Conservation (phyloP, 2,797 vertebrate genomes). For the Molossus molossus region DNA sequence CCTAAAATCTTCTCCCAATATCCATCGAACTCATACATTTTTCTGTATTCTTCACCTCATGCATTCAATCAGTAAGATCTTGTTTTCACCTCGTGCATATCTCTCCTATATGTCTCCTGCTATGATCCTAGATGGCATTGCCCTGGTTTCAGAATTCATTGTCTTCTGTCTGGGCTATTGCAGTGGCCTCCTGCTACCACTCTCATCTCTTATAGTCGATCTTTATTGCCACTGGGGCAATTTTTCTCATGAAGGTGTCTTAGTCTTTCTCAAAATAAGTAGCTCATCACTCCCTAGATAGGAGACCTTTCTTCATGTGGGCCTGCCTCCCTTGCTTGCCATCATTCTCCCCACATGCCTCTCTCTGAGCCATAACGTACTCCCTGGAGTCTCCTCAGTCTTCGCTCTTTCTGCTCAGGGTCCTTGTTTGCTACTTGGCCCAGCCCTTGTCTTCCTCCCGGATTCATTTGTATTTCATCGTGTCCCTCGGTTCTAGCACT, state of each 20-base stretch:
- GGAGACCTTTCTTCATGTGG: neutral
- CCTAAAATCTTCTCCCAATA: neutral
- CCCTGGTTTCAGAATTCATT: neutral
- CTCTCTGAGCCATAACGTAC: neutral
- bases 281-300: neutral
- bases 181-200: neutral
- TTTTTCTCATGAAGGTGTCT: neutral
- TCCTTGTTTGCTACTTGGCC: neutral
- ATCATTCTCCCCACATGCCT: accelerated
- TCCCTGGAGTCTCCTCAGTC: neutral
- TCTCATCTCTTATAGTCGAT: neutral
- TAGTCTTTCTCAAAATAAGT: neutral
- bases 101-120: neutral
- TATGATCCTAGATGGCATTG: neutral
- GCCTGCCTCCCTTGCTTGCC: no score
- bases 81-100: neutral
- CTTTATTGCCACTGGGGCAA: neutral
- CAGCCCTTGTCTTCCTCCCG: neutral
- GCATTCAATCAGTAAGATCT: neutral
- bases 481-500: neutral
- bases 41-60: neutral
- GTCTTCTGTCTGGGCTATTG: neutral
- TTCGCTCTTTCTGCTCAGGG: neutral
- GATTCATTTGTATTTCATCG: neutral
- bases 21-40: neutral